These are phyloP conservation scores for Diplosoma virens DNA, from an alignment of 23 tunicate genomes.

Conservation along the genomic window DNA sequence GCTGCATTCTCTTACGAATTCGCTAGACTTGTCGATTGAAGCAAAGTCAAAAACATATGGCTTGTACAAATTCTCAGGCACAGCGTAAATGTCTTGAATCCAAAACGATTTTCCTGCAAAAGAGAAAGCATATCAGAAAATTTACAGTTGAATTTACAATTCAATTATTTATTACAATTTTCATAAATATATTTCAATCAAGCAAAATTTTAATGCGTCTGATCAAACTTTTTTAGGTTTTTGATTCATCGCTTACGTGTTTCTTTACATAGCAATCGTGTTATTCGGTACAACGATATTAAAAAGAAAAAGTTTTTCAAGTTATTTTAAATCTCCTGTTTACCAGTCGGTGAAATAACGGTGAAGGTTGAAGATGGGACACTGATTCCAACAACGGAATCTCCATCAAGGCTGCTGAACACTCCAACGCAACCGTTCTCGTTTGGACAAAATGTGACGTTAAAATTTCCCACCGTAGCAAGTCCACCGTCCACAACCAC, in stretches of 20 bases:
- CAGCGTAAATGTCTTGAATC: constrained; percentile 67
- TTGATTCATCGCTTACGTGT: too few relatives aligned
- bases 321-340: too few relatives aligned
- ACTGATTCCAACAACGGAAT: constrained; percentile 50
- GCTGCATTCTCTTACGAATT: constrained; percentile 49
- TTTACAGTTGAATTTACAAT: too few relatives aligned
- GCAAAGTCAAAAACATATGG: constrained; percentile 37
- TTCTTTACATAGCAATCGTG: too few relatives aligned
- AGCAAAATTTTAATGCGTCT: too few relatives aligned
- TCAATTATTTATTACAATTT: too few relatives aligned
- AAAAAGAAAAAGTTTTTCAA: too few relatives aligned
- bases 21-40: constrained; percentile 65
- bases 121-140: too few relatives aligned
- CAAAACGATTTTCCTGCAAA: constrained; percentile 61
- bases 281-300: too few relatives aligned
- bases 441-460: constrained; percentile 66
- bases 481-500: constrained; percentile 59
- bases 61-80: constrained; percentile 72
- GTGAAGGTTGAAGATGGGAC: constrained; percentile 59
- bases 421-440: constrained; percentile 80
- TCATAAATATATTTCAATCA: too few relatives aligned
- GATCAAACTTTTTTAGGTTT: too few relatives aligned
- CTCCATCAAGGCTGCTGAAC: constrained; percentile 44
- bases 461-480: constrained; percentile 38
- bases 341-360: constrained; percentile 62